Conservation (phyloP, 2,797 vertebrate species). For the Hypotaenidia okinawae region DNA sequence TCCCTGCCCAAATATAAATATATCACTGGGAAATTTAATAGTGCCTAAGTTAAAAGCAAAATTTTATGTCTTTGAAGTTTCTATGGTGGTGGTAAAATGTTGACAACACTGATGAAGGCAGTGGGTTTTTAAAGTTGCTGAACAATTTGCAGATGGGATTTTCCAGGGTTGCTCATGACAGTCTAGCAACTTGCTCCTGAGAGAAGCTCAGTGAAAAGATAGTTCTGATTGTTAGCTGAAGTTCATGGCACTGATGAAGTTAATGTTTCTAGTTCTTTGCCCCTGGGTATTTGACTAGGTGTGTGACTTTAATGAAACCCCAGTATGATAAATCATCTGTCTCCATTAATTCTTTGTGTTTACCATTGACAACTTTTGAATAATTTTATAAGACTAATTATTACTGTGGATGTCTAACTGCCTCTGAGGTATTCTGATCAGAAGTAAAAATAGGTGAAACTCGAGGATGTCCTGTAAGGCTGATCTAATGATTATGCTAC, state of each 20-base stretch:
- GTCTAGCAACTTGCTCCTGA: not conserved
- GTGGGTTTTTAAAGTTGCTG: not conserved
- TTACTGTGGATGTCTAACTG: not conserved
- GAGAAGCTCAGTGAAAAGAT: not conserved
- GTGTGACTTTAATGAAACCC: not conserved
- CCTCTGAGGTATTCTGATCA: not conserved
- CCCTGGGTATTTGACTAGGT: not conserved
- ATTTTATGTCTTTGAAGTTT: not conserved
- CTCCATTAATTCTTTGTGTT: not conserved
- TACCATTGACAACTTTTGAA: not conserved
- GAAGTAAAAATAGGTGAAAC: not conserved
- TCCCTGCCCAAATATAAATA: not conserved
- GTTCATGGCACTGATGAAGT: not conserved
- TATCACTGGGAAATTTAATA: not conserved
- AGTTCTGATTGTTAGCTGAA: not conserved
- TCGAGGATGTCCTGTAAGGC: not conserved
- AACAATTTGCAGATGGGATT: not conserved
- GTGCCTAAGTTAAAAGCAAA: not conserved
- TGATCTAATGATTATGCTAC: not conserved
- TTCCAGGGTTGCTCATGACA: not conserved
- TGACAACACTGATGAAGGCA: not conserved
- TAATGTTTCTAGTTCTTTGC: conserved; percentile 6
- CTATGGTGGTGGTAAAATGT: not conserved
- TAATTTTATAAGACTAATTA: not conserved
- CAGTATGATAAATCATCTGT: not conserved